These are phyloP conservation scores for Xiphias gladius DNA, from an alignment of 2,113 vertebrate species.

Conservation along the genomic window DNA sequence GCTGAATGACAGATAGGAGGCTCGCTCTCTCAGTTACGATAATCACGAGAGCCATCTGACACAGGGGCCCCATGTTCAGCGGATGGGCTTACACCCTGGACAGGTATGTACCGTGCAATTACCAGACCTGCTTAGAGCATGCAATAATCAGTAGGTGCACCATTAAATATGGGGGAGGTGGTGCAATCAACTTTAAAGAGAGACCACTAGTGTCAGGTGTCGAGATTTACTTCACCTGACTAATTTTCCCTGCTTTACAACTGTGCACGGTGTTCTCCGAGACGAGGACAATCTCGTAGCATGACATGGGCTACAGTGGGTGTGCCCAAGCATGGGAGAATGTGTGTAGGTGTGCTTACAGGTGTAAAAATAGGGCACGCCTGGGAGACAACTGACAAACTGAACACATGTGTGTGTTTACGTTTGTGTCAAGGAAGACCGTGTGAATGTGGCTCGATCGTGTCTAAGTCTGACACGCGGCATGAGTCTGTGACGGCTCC, in stretches of 20 bases:
- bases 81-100: slow-evolving; percentile 76
- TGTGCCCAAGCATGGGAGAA: slow-evolving; percentile 77
- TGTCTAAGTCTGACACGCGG: slow-evolving; percentile 44
- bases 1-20: slow-evolving; percentile 45
- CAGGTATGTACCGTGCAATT: slow-evolving; percentile 83
- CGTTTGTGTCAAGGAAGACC: slow-evolving; percentile 48
- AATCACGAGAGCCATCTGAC: slow-evolving; percentile 37
- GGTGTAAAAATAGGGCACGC: slow-evolving; percentile 76
- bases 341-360: slow-evolving; percentile 76
- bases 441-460: slow-evolving; percentile 61
- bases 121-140: slow-evolving; percentile 70
- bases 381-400: slow-evolving; percentile 63
- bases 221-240: slow-evolving; percentile 62
- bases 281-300: slow-evolving; percentile 13
- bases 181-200: slow-evolving; percentile 67
- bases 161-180: slow-evolving; percentile 66
- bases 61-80: slow-evolving; percentile 65
- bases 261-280: slow-evolving; percentile 28
- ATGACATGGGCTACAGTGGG: slow-evolving; percentile 49
- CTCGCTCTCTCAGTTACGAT: slow-evolving; percentile 34
- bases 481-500: slow-evolving; percentile 27
- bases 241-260: slow-evolving; percentile 41
- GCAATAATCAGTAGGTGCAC: slow-evolving; percentile 76
- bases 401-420: slow-evolving; percentile 49
- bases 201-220: slow-evolving; percentile 68